These are phyloP conservation scores for Acanthisitta chloris DNA, from an alignment of 2,113 vertebrate genomes.

Conservation along the genomic window DNA sequence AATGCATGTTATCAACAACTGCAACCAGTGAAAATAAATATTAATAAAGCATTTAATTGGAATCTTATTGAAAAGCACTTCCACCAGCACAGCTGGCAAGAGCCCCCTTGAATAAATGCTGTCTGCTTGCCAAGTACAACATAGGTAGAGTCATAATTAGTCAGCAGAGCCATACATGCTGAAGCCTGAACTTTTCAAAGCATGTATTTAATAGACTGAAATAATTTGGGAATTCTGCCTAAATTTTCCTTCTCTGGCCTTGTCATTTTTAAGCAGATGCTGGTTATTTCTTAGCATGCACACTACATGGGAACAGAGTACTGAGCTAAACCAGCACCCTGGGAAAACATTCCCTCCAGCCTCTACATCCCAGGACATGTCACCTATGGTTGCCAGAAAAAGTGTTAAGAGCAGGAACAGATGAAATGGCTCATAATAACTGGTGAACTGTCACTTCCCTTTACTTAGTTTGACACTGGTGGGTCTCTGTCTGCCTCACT, in stretches of 20 bases:
- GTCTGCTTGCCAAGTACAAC: conserved; percentile 3
- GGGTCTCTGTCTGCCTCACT: background rate
- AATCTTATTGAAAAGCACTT: conserved; percentile 21
- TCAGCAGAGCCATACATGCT: background rate
- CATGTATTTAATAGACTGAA: background rate
- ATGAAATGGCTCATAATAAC: background rate
- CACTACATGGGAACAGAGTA: background rate
- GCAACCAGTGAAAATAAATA: conserved; percentile 23
- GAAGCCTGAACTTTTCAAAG: background rate
- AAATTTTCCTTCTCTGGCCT: background rate
- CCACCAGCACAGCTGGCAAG: background rate
- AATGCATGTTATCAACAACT: background rate
- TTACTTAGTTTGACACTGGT: background rate
- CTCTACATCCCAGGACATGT: background rate
- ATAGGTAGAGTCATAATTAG: background rate
- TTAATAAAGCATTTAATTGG: conserved; percentile 27
- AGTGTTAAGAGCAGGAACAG: background rate
- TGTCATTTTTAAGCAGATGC: background rate
- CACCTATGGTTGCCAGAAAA: background rate
- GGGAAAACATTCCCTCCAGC: background rate
- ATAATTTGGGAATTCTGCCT: background rate
- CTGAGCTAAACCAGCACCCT: background rate
- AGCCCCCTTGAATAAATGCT: background rate
- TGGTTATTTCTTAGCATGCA: background rate
- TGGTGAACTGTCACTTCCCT: background rate